A percentile compares a stretch with the other conserved stretches of the same genome.
phyloP scores from a whole-genome alignment of 2,797 vertebrate species.

The Vipera ursinii region DNA sequence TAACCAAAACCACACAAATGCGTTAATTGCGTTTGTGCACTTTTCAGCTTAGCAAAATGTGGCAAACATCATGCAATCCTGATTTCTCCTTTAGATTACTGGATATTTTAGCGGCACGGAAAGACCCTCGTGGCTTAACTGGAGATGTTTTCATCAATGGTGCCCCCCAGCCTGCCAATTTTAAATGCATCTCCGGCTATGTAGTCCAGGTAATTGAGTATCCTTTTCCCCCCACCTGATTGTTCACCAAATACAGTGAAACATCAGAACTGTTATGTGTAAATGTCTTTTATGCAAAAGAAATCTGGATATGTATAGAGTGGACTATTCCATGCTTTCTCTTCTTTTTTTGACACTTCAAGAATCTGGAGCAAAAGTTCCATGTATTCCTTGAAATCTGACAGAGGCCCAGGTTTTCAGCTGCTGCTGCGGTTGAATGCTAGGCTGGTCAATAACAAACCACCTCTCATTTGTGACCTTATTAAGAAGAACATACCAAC shows the following conservation, averaged over 20 bases:
- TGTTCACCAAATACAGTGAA: background rate
- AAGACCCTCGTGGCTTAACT: constrained; percentile 69
- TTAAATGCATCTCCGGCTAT: constrained; percentile 76
- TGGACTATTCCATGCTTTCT: background rate
- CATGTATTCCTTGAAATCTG: background rate
- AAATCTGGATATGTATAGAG: background rate
- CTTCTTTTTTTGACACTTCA: background rate
- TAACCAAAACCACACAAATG: background rate
- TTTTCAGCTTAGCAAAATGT: background rate
- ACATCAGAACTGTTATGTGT: background rate
- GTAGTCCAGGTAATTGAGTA: constrained; percentile 69
- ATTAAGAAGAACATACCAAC: background rate
- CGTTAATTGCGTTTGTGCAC: background rate
- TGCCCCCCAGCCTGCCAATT: constrained; percentile 71
- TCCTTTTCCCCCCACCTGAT: background rate
- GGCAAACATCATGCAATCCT: background rate
- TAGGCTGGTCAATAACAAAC: background rate
- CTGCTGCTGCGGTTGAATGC: background rate
- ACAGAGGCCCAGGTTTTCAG: background rate
- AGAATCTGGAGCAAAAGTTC: background rate
- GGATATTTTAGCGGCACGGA: constrained; percentile 76
- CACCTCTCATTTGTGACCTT: background rate
- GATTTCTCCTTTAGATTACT: constrained; percentile 64
- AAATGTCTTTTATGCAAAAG: background rate
- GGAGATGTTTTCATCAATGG: constrained; percentile 76